Evolutionary conservation across 1,140 invertebrate genomes (phyloP), one percentile per base, ranked within the genome.

Genomic region (Macrotrachela quadricornifera): DNA sequence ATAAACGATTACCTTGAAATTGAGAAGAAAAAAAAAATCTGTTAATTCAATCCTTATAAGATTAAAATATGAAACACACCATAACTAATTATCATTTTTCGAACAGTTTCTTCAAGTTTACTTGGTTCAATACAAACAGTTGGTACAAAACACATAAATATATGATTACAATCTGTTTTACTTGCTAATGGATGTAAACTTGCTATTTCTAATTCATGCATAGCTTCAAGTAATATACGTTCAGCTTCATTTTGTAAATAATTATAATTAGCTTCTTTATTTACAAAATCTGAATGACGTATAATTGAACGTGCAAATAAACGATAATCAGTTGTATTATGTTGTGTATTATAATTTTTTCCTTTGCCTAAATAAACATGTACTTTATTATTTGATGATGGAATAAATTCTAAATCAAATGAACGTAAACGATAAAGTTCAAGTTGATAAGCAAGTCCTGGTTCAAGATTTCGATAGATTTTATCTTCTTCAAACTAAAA

Each of bases 271-370:
- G 91, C 90, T 70, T 95, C 90, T 66, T 94, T 95, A 0, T 90
- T 95, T 44, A 96, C 87, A 0, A 97, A 74, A 72, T 96, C 90
- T 11, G 87, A 90, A 66, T 97, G 90, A 9, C 90, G 76, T 61
- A 97, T 94, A 59, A 96, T 95, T 18, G 85, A 88, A 16, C 91
- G 79, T 55, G 95, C 90, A 70, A 96, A 97, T 75, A 96, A 95
- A 13, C 91, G 74, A 65, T 82, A 95, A 68, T 97, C 91, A 0
- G 85, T 94, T 0, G 91, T 18, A 42, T 50, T 17, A 30, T 57
- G 43, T 9, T 45, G 37, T 17, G 43, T 54, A 39, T 18, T 21
- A 30, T 30, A 30, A 50, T 80, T 81, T 74, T 95, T 94, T 0
- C 87, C 87, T 65, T 83, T 84, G 14, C 87, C 91, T 12, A 96